Evolutionary conservation across 2,888 invertebrate genomes (phyloP).

Genomic region (Coenonympha arcania): DNA sequence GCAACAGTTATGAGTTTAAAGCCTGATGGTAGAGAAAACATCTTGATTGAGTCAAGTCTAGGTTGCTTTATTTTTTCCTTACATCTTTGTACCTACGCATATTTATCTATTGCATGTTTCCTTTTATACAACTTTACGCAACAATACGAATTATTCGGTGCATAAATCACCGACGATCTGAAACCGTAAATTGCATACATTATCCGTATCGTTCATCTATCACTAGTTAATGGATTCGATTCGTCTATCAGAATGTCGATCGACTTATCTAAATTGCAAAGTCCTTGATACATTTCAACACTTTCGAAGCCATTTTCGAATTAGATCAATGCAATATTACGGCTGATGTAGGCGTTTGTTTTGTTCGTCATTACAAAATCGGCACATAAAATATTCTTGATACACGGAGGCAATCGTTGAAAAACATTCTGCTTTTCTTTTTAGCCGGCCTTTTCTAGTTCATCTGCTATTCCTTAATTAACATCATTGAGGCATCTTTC

Average conservation of each 20-base stretch:
- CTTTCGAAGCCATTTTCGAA: conserved; percentile 29
- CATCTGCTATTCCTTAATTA: neutral
- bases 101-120: neutral
- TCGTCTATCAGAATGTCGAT: conserved; percentile 46
- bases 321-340: conserved; percentile 20
- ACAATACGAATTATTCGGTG: conserved; percentile 4
- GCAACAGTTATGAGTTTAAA: no score
- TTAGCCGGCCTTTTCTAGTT: neutral
- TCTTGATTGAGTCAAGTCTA: no score
- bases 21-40: no score
- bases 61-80: no score
- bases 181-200: conserved; percentile 24
- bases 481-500: no score
- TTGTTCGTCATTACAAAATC: conserved; percentile 12
- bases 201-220: conserved; percentile 35
- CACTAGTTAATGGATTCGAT: conserved; percentile 50
- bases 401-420: neutral
- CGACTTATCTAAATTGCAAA: conserved; percentile 49
- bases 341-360: conserved; percentile 17
- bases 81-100: neutral
- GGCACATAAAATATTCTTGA: conserved; percentile 9
- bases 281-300: conserved; percentile 53
- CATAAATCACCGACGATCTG: conserved; percentile 9
- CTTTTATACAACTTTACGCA: conserved; percentile 5
- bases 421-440: neutral